These are phyloP conservation scores for Megatriorchis doriae DNA, from an alignment of 2,113 vertebrate genomes.

Conservation along the genomic window DNA sequence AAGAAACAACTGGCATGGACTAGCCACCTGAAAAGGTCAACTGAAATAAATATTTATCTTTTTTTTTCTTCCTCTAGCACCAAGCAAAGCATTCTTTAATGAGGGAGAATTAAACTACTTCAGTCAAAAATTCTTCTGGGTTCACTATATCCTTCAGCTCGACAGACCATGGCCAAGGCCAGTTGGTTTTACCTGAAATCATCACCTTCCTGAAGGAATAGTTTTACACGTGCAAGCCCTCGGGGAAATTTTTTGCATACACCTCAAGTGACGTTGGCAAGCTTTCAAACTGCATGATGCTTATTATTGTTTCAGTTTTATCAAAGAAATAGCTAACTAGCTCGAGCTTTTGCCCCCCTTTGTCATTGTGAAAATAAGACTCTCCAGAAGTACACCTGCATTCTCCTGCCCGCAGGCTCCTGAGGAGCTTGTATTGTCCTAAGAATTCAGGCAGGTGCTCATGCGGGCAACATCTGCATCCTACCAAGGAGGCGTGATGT, in stretches of 20 bases:
- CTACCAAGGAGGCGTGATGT: not conserved
- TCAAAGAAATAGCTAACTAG: not conserved
- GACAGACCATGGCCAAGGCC: not conserved
- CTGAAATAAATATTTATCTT: not conserved
- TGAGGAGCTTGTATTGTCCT: accelerated
- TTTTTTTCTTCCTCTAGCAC: not conserved
- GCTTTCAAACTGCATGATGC: not conserved
- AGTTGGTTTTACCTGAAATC: not conserved
- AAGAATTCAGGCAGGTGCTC: not conserved
- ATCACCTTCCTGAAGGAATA: not conserved
- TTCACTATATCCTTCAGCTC: not conserved
- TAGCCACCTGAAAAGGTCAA: not conserved
- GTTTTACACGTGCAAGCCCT: not conserved
- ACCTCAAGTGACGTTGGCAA: not conserved
- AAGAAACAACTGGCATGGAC: not conserved
- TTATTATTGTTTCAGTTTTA: not conserved
- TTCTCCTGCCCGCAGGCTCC: not conserved
- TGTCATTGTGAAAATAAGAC: not conserved
- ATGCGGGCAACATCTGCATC: not conserved
- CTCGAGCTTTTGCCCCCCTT: not conserved
- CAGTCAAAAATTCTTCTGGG: not conserved
- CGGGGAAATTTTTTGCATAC: accelerated
- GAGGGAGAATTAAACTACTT: not conserved
- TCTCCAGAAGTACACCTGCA: not conserved
- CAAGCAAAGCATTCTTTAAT: not conserved